Conservation (phyloP, 2,888 invertebrate genomes). For the Coelopa pilipes region DNA sequence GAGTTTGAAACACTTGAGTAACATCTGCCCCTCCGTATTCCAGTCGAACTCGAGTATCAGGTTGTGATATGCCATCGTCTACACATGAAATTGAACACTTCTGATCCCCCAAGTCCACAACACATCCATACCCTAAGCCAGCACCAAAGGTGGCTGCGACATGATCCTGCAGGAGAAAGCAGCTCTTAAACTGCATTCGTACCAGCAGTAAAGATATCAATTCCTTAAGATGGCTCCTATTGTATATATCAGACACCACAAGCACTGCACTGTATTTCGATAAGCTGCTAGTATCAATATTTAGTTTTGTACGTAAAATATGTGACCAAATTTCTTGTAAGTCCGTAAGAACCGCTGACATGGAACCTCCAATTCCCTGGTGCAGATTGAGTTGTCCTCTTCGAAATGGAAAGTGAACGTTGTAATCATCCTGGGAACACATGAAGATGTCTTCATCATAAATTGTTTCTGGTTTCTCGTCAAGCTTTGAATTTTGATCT, state of each 20-base stretch:
- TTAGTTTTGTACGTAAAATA: slow-evolving; percentile 80
- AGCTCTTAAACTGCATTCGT: slow-evolving; percentile 86
- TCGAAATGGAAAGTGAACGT: slow-evolving; percentile 89
- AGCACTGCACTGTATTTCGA: slow-evolving; percentile 87
- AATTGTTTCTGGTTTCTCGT: slow-evolving; percentile 31
- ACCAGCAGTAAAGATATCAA: slow-evolving; percentile 82
- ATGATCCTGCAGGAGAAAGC: slow-evolving; percentile 74
- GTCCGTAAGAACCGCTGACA: slow-evolving; percentile 85
- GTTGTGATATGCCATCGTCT: slow-evolving; percentile 94
- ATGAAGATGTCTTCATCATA: slow-evolving; percentile 56
- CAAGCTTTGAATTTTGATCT: too few species aligned
- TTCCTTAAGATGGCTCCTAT: slow-evolving; percentile 85
- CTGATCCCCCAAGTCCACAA: slow-evolving; percentile 94
- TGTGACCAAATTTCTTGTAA: slow-evolving; percentile 89
- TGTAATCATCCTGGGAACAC: slow-evolving; percentile 70
- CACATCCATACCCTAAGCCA: slow-evolving; percentile 87
- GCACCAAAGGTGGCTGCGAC: slow-evolving; percentile 88
- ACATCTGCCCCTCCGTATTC: slow-evolving; percentile 94
- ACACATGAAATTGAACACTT: slow-evolving; percentile 96
- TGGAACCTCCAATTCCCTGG: slow-evolving; percentile 83
- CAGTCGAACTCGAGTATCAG: slow-evolving; percentile 83
- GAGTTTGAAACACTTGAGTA: slow-evolving; percentile 87
- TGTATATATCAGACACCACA: slow-evolving; percentile 90
- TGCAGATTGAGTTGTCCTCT: slow-evolving; percentile 91
- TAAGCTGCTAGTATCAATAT: slow-evolving; percentile 76